phyloP scores from a whole-genome alignment of 1,140 invertebrate genomes.

The Conopomorpha cramerella region DNA sequence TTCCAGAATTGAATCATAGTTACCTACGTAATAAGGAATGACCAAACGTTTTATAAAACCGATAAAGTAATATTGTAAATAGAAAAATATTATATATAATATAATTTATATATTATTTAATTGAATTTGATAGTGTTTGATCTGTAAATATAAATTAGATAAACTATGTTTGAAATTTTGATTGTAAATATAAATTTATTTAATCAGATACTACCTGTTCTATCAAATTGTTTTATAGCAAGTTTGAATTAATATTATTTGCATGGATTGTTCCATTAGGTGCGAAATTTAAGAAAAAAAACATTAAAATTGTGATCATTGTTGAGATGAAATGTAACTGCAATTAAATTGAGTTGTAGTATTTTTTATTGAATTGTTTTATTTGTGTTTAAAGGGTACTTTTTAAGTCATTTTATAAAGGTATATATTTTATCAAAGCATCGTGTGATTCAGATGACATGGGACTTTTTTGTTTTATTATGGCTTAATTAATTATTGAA shows the following conservation, averaged over 20 bases:
- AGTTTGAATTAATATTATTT: constrained; percentile 38
- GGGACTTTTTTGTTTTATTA: too few species aligned
- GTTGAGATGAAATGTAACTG: constrained; percentile 53
- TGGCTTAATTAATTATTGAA: too few species aligned
- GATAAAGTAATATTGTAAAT: constrained; percentile 20
- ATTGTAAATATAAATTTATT: constrained; percentile 43
- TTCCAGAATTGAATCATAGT: too few species aligned
- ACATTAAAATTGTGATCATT: constrained; percentile 57
- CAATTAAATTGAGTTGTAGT: constrained; percentile 59
- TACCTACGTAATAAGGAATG: constrained; percentile 53
- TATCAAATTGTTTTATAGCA: constrained; percentile 42
- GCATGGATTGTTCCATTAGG: constrained; percentile 43
- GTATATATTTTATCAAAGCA: too few species aligned
- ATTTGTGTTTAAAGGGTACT: neutral
- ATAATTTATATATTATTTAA: too few species aligned
- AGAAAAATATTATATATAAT: too few species aligned
- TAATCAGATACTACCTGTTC: constrained; percentile 30
- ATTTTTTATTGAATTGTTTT: constrained; percentile 39
- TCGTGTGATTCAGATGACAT: too few species aligned
- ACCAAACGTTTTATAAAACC: constrained; percentile 53
- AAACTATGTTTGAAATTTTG: constrained; percentile 53
- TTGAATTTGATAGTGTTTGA: too few species aligned
- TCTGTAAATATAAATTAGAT: too few species aligned
- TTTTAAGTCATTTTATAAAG: too few species aligned
- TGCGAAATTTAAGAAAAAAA: constrained; percentile 40